A percentile compares a stretch with the other conserved stretches of the same genome.
Conservation (phyloP, 2,888 invertebrate species). For the Xanthia icteritia region DNA sequence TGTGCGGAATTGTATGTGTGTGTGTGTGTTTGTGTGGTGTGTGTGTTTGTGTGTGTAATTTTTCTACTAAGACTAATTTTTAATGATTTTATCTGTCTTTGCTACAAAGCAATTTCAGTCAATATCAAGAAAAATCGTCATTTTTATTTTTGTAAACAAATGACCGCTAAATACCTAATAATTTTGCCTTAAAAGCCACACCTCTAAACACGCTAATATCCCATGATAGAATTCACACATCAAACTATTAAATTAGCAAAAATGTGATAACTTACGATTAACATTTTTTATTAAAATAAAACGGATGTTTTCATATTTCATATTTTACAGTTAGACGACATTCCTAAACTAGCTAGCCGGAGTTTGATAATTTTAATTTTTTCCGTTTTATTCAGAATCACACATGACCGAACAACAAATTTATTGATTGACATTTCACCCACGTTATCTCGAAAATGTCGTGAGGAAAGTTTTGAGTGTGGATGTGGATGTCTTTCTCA, state of each 20-base stretch:
- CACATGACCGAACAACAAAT: background rate
- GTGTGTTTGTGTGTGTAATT: background rate
- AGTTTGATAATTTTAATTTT: background rate
- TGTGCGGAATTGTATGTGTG: background rate
- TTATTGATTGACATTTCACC: background rate
- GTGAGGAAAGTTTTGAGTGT: too few relatives aligned
- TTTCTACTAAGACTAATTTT: background rate
- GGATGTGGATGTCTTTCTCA: too few relatives aligned
- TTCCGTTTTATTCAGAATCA: background rate
- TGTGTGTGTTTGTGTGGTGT: background rate
- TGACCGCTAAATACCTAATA: slow-evolving; percentile 1
- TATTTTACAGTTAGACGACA: background rate
- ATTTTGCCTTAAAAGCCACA: background rate
- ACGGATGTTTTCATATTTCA: background rate
- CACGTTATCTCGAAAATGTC: background rate
- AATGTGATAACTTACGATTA: slow-evolving; percentile 3
- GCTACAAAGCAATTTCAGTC: background rate
- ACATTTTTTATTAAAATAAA: background rate
- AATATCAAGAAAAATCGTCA: background rate
- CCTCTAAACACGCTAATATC: background rate
- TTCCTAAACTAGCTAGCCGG: background rate
- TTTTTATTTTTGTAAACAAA: background rate
- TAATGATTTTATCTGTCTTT: too few relatives aligned
- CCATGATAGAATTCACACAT: slow-evolving; percentile 7
- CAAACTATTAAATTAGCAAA: slow-evolving; percentile 7